These are phyloP conservation scores for Coluber constrictor DNA, from an alignment of 2,797 vertebrate genomes.

Conservation along the genomic window DNA sequence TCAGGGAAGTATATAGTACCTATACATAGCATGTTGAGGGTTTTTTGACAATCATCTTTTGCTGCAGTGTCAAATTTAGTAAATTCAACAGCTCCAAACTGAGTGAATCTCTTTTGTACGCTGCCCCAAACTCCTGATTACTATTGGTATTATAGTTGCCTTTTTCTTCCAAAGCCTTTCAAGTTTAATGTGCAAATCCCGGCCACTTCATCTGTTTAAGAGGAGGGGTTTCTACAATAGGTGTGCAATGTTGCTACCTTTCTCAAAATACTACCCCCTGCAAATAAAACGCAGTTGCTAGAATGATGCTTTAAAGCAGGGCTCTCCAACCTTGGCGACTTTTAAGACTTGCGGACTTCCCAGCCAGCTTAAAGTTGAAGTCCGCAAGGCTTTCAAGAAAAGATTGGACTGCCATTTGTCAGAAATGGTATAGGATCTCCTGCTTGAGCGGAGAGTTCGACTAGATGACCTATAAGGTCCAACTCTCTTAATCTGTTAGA, in stretches of 20 bases:
- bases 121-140: background rate
- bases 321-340: background rate
- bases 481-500: too few relatives aligned
- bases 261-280: background rate
- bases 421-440: too few relatives aligned
- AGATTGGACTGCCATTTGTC: too few relatives aligned
- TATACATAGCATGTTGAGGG: background rate
- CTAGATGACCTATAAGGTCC: too few relatives aligned
- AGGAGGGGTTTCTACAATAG: background rate
- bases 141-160: background rate
- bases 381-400: background rate
- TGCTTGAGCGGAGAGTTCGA: too few relatives aligned
- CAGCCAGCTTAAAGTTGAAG: background rate
- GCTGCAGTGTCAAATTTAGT: background rate
- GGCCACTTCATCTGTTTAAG: background rate
- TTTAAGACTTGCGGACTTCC: background rate
- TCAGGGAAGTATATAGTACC: background rate
- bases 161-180: background rate
- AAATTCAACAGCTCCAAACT: background rate
- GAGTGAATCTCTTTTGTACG: background rate
- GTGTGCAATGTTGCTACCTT: background rate
- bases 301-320: background rate
- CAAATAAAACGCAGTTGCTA: background rate
- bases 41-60: background rate
- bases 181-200: background rate